Evolutionary conservation across 2,888 invertebrate species (phyloP).

Genomic region (Ectemnius lituratus): DNA sequence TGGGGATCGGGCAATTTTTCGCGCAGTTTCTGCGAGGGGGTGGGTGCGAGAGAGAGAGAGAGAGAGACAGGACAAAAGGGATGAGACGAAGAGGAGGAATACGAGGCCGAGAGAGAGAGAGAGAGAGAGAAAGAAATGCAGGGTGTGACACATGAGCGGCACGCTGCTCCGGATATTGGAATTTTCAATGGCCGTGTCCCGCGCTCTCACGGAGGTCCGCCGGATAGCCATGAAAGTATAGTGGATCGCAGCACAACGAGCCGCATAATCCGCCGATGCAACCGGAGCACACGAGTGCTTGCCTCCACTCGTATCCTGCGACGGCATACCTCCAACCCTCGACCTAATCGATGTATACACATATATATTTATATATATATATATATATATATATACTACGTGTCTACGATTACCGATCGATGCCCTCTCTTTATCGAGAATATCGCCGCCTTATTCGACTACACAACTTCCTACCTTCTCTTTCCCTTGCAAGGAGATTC

Average conservation of each 20-base stretch:
- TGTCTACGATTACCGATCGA: conserved; percentile 17
- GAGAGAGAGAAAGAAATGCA: conserved; percentile 8
- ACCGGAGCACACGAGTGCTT: conserved; percentile 15
- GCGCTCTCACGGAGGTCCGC: conserved; percentile 9
- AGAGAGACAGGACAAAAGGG: not conserved
- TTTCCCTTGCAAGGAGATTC: not conserved
- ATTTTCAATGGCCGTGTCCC: conserved; percentile 45
- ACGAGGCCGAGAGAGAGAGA: not conserved
- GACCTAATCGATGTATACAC: not conserved
- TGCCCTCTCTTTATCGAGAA: not conserved
- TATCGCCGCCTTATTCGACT: not conserved
- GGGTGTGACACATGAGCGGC: conserved; percentile 7
- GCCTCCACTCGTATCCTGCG: too few relatives aligned
- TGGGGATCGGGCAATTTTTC: too few relatives aligned
- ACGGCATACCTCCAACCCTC: too few relatives aligned
- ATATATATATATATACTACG: too few relatives aligned
- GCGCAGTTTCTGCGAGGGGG: too few relatives aligned
- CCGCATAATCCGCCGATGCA: conserved; percentile 38
- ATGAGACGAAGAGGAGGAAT: not conserved
- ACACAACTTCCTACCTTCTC: not conserved
- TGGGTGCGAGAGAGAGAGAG: not conserved
- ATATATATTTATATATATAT: not conserved
- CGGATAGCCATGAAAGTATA: conserved; percentile 40
- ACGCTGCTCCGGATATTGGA: conserved; percentile 51
- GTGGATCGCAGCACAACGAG: conserved; percentile 38